Percentiles rank a stretch among this genome's conserved stretches.
Evolutionary conservation across 2,888 invertebrate species (phyloP).

Genomic region (Diabrotica balteata): DNA sequence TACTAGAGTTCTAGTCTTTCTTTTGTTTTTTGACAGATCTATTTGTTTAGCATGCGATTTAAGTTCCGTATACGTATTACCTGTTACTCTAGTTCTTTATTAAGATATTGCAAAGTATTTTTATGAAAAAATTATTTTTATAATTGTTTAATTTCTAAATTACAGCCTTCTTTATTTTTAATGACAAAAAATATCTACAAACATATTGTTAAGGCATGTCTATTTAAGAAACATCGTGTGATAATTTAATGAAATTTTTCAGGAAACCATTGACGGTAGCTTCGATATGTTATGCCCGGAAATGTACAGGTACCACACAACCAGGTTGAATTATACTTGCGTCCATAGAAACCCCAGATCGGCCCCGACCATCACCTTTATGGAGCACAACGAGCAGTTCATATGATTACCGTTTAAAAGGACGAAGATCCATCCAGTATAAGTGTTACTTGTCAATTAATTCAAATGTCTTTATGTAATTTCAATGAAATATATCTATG

Average conservation of each 20-base stretch:
- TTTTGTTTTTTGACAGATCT: no score
- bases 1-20: no score
- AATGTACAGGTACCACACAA: conserved; percentile 38
- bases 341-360: conserved; percentile 61
- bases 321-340: conserved; percentile 35
- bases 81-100: no score
- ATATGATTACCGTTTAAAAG: conserved; percentile 24
- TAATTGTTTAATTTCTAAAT: no score
- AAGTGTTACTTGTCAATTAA: conserved; percentile 38
- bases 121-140: no score
- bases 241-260: conserved; percentile 29
- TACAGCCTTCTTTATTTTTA: no score
- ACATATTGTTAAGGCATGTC: no score
- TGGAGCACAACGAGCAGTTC: conserved; percentile 44
- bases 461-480: conserved; percentile 2
- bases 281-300: conserved; percentile 40
- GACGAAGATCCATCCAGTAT: conserved; percentile 21
- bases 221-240: no score
- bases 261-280: conserved; percentile 43
- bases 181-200: no score
- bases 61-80: no score
- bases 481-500: neutral
- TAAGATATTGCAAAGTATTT: no score
- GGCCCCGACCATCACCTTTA: conserved; percentile 69
- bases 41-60: no score